Percentiles rank a stretch among this genome's conserved stretches.
Evolutionary conservation across 2,888 invertebrate species (phyloP).

Genomic region (Chloroclystis v-ata): DNA sequence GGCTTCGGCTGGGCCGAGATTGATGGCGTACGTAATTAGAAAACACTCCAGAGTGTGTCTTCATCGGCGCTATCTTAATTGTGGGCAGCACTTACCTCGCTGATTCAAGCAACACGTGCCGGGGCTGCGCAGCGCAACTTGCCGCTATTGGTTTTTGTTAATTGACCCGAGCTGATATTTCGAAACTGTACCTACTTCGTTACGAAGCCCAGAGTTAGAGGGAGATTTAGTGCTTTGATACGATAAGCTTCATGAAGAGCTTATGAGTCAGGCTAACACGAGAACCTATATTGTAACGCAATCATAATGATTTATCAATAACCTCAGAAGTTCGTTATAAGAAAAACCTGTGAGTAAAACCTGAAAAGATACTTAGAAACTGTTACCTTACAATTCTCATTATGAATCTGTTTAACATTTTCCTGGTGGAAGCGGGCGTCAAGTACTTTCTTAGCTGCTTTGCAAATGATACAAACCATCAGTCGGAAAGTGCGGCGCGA

Average conservation of each 20-base stretch:
- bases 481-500: conserved; percentile 65
- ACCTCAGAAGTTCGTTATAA: too few species aligned
- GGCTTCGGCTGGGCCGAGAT: conserved; percentile 66
- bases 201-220: neutral
- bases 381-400: conserved; percentile 1
- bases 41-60: conserved; percentile 77
- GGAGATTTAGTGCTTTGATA: too few species aligned
- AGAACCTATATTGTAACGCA: too few species aligned
- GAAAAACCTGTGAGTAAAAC: too few species aligned
- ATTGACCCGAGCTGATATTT: conserved; percentile 32
- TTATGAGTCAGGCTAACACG: too few species aligned
- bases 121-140: conserved; percentile 32
- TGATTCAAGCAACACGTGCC: conserved; percentile 71
- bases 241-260: neutral
- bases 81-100: conserved; percentile 71
- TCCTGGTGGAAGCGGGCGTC: conserved; percentile 15
- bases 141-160: conserved; percentile 37
- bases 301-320: too few species aligned
- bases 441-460: conserved; percentile 70
- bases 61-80: conserved; percentile 74
- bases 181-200: conserved; percentile 26
- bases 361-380: neutral
- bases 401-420: conserved; percentile 4
- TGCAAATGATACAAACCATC: conserved; percentile 75
- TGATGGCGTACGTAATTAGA: conserved; percentile 77